These are phyloP conservation scores for Phorcus lineatus DNA, from an alignment of 2,888 invertebrate species.

Conservation along the genomic window DNA sequence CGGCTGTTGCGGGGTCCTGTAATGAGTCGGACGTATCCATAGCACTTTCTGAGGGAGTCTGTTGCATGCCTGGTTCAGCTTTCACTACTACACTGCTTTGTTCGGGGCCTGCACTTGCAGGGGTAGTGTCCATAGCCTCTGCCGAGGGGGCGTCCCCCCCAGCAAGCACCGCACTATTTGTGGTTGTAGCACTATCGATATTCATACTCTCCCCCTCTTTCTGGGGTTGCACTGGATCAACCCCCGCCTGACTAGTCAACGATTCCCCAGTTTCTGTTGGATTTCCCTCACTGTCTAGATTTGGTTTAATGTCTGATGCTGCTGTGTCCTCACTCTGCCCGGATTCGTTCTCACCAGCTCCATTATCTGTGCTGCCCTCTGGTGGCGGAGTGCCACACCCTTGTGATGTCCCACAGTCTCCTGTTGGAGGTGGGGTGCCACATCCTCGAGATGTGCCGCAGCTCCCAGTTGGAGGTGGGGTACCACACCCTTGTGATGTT, in stretches of 20 bases:
- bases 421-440: conserved; percentile 3
- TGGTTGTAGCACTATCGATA: conserved; percentile 14
- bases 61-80: conserved; percentile 21
- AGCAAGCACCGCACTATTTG: conserved; percentile 7
- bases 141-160: conserved; percentile 24
- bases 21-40: conserved; percentile 43
- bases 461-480: conserved; percentile 5
- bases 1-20: conserved; percentile 40
- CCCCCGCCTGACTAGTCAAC: background rate
- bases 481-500: conserved; percentile 12
- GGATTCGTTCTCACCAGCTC: background rate
- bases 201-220: conserved; percentile 7
- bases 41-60: conserved; percentile 22
- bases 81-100: background rate
- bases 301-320: background rate
- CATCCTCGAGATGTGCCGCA: background rate
- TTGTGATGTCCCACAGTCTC: background rate
- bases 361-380: background rate
- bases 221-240: background rate
- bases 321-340: background rate
- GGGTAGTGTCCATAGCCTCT: conserved; percentile 39
- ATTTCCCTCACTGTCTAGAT: background rate
- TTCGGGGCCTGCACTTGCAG: conserved; percentile 3
- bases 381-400: conserved; percentile 23
- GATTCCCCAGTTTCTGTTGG: background rate